Conservation (phyloP, 2,113 vertebrate genomes). For the Lophochroa leadbeateri region DNA sequence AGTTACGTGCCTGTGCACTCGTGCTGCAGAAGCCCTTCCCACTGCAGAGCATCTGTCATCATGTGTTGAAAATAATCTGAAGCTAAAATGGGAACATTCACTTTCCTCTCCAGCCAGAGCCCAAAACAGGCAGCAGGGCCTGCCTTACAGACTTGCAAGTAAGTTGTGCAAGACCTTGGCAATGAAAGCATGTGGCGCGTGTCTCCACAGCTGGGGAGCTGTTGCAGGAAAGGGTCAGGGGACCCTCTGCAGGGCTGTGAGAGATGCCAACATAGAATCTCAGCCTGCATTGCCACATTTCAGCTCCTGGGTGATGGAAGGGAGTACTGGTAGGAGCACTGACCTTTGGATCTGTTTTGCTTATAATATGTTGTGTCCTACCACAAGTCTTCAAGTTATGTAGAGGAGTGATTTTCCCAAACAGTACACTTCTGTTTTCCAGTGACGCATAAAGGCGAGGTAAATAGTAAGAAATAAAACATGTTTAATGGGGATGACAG, state of each 20-base stretch:
- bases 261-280: neutral
- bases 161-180: conserved; percentile 31
- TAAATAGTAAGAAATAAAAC: neutral
- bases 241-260: neutral
- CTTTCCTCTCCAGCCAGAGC: neutral
- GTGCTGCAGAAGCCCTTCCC: neutral
- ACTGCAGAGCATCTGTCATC: neutral
- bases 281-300: neutral
- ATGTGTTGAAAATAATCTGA: neutral
- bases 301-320: neutral
- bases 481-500: neutral
- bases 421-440: neutral
- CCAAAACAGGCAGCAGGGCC: neutral
- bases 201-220: neutral
- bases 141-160: neutral
- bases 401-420: neutral
- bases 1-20: neutral
- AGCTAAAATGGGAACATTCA: neutral
- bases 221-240: neutral
- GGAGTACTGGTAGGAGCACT: neutral
- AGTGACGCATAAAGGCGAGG: rapidly evolving
- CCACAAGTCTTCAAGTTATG: neutral
- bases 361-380: neutral
- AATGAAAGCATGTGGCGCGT: neutral
- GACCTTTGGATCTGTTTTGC: neutral